A percentile compares a stretch with the other conserved stretches of the same genome.
Evolutionary conservation across 2,888 invertebrate species (phyloP).

Genomic region (Cephus nigrinus): DNA sequence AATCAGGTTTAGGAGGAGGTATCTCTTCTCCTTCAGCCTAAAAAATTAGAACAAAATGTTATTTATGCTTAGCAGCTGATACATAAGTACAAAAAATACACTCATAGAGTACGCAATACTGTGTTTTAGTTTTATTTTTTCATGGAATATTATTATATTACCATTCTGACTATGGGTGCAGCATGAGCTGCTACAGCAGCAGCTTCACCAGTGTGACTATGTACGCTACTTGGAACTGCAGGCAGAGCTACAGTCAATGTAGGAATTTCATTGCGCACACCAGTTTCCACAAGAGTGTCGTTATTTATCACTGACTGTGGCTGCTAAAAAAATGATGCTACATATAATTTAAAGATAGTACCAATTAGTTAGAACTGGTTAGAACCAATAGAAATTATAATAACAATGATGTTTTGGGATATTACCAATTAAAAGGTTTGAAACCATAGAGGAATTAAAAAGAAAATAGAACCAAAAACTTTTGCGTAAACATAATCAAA

Average conservation of each 20-base stretch:
- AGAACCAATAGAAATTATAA: neutral
- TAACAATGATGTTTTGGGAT: neutral
- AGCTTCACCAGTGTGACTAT: slow-evolving; percentile 35
- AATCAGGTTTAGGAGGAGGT: slow-evolving; percentile 86
- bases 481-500: neutral
- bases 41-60: neutral
- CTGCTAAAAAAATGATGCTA: slow-evolving; percentile 25
- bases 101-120: neutral
- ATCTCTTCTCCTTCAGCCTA: slow-evolving; percentile 70
- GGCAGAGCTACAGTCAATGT: slow-evolving; percentile 43
- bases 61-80: neutral
- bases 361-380: neutral
- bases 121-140: neutral
- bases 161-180: slow-evolving; percentile 29
- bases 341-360: neutral
- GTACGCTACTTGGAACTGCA: slow-evolving; percentile 34
- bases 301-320: slow-evolving; percentile 26
- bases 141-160: slow-evolving; percentile 8
- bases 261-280: slow-evolving; percentile 35
- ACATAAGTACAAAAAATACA: neutral
- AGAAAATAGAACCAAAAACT: neutral
- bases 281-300: slow-evolving; percentile 26
- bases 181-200: slow-evolving; percentile 31
- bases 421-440: neutral
- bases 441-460: slow-evolving; percentile 8